A percentile compares a stretch with the other conserved stretches of the same genome.
Evolutionary conservation across 1,140 invertebrate species (phyloP).

Genomic region (Calycopis cecrops): DNA sequence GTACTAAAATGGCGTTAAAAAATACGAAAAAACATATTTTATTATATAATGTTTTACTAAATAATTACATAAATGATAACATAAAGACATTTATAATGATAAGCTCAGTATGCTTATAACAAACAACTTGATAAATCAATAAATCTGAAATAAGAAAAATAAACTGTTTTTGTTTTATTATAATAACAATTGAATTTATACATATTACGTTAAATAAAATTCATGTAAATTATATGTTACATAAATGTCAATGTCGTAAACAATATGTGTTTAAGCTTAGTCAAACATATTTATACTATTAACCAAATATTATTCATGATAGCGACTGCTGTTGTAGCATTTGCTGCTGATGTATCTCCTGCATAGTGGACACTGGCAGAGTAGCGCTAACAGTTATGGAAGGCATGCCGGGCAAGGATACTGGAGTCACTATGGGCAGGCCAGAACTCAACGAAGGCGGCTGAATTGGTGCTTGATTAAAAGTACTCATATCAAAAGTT

Average conservation of each 20-base stretch:
- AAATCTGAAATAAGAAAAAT: neutral
- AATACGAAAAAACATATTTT: neutral
- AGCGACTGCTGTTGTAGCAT: constrained; percentile 57
- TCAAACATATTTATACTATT: constrained; percentile 2
- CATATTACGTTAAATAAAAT: constrained; percentile 4
- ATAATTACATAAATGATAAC: constrained; percentile 6
- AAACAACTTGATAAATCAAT: neutral
- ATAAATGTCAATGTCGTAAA: constrained; percentile 5
- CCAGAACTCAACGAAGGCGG: constrained; percentile 54
- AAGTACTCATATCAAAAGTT: constrained; percentile 65
- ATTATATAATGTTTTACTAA: constrained; percentile 16
- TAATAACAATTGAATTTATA: constrained; percentile 2
- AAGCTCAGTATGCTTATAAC: constrained; percentile 9
- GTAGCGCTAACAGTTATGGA: constrained; percentile 87
- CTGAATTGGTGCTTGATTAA: constrained; percentile 45
- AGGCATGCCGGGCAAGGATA: constrained; percentile 87
- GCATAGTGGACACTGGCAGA: constrained; percentile 75
- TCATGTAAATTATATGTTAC: neutral
- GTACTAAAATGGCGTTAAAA: constrained; percentile 5
- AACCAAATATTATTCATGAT: constrained; percentile 43
- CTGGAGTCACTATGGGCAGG: constrained; percentile 77
- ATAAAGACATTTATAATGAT: neutral
- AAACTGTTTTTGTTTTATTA: neutral
- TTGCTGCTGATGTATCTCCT: constrained; percentile 68
- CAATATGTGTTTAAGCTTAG: neutral